Base-by-base conservation (phyloP, 1,140 invertebrate species). In the Eubasilissa regina region DNA sequence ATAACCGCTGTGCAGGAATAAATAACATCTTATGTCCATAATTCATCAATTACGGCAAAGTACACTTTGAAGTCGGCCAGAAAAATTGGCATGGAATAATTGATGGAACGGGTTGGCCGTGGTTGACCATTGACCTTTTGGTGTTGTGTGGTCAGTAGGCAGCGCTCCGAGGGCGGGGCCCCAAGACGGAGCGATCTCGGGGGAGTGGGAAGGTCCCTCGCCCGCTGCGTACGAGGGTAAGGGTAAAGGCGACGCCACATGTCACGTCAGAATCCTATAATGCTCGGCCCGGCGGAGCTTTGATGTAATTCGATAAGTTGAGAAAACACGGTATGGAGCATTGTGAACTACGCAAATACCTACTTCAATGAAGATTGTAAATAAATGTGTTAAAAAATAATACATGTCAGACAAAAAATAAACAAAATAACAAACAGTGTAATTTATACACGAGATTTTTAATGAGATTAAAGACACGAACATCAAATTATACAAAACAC, bases 31-130 rank as follows among this genome's bases (percentile, higher is more conserved):
- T 1, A 3, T 6, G 25, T 35, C 25, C 25, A 35, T 35, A 19
- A 70, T 70, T 48, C 66, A 70, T 70, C 66, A 70, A 70, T 70
- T 70, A 70, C 44, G 7, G n/a, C 12, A 12, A 44, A 70, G 66
- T 48, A 25, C 66, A 12, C 66, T 70, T 70, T 47, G 45, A 47
- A 70, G 66, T 70, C 47, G 21, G 62, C 62, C 25, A 12, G 47
- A 48, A 48, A 51, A 48, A 48, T 70, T 70, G 66, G 66, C 66
- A 70, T 70, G 13, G 0, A 45, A 70, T 70, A 70, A 70, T 70
- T 70, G 66, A 70, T 70, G 66, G 66, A 70, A 70, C 66, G 66
- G 66, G 66, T 70, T 70, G 10, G 4, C 15, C 48, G 19, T 15
- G 45, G 21, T 48, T 70, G 47, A 51, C 66, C 66, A 25, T 10